phyloP scores from a whole-genome alignment of 2,888 invertebrate genomes.

The Pandemis cinnamomeana region DNA sequence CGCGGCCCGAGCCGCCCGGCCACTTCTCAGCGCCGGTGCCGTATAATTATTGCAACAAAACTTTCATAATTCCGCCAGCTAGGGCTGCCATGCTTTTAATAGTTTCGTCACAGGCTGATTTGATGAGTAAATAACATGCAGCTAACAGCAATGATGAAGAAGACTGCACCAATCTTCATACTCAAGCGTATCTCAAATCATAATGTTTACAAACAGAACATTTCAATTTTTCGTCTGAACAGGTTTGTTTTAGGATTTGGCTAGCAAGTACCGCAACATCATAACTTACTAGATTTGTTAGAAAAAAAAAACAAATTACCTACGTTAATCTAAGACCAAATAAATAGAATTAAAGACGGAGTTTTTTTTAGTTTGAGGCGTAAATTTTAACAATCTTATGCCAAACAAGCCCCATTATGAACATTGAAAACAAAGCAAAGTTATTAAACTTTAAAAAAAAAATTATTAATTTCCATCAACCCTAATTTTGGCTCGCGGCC shows the following conservation, averaged over 20 bases:
- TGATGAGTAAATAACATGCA: slow-evolving; percentile 34
- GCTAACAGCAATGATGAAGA: background rate
- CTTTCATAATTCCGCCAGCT: slow-evolving; percentile 67
- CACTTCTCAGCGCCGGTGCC: slow-evolving; percentile 57
- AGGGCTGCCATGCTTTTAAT: slow-evolving; percentile 41
- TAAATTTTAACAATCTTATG: too few relatives aligned
- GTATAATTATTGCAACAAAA: slow-evolving; percentile 76
- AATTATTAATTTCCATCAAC: slow-evolving; percentile 13
- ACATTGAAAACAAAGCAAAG: background rate
- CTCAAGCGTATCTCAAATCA: background rate
- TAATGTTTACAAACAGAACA: background rate
- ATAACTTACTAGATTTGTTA: too few relatives aligned
- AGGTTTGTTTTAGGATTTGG: background rate
- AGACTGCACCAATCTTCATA: background rate
- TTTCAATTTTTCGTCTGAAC: background rate
- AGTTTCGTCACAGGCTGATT: slow-evolving; percentile 34
- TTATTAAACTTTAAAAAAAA: too few relatives aligned
- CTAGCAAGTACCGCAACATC: too few relatives aligned
- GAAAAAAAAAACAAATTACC: too few relatives aligned
- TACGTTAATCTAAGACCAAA: too few relatives aligned
- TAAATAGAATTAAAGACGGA: too few relatives aligned
- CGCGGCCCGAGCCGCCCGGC: slow-evolving; percentile 51
- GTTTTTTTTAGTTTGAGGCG: too few relatives aligned
- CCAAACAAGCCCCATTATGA: too few relatives aligned
- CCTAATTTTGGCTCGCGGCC: slow-evolving; percentile 47